Conservation (phyloP, 2,113 vertebrate genomes). For the Tretioscincus oriximinensis region DNA sequence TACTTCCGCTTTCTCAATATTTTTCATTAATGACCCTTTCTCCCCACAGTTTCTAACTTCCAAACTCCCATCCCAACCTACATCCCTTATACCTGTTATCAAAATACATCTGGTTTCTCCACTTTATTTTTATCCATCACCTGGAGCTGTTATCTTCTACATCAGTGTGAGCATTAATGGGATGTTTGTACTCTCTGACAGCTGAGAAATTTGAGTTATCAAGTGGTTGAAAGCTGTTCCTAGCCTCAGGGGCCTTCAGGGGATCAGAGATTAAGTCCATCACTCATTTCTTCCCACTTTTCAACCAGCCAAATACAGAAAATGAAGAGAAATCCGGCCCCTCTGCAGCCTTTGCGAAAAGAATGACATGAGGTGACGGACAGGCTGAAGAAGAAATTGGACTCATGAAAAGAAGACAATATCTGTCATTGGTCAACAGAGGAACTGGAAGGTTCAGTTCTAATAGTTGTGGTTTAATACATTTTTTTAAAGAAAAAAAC, state of each 20-base stretch:
- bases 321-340: background rate
- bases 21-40: background rate
- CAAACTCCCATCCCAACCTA: too few species aligned
- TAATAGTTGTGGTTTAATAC: too few species aligned
- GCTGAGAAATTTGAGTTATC: slow-evolving; percentile 26
- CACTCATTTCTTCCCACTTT: slow-evolving; percentile 8
- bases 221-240: background rate
- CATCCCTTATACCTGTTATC: background rate
- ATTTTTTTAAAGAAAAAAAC: too few species aligned
- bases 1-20: background rate
- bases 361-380: too few species aligned
- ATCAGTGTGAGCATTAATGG: slow-evolving; percentile 8
- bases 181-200: slow-evolving; percentile 18
- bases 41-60: too few species aligned
- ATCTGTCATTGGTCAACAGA: background rate
- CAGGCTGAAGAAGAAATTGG: background rate
- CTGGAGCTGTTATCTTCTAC: background rate
- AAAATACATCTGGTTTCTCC: background rate
- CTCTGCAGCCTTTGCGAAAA: background rate
- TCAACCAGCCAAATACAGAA: background rate
- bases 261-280: slow-evolving; percentile 19
- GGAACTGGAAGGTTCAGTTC: too few species aligned
- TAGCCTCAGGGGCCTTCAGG: background rate
- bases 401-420: background rate
- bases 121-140: background rate